A percentile compares a stretch with the other conserved stretches of the same genome.
These are phyloP conservation scores for Dermatemys mawii DNA, from an alignment of 2,113 vertebrate species.

Conservation along the genomic window DNA sequence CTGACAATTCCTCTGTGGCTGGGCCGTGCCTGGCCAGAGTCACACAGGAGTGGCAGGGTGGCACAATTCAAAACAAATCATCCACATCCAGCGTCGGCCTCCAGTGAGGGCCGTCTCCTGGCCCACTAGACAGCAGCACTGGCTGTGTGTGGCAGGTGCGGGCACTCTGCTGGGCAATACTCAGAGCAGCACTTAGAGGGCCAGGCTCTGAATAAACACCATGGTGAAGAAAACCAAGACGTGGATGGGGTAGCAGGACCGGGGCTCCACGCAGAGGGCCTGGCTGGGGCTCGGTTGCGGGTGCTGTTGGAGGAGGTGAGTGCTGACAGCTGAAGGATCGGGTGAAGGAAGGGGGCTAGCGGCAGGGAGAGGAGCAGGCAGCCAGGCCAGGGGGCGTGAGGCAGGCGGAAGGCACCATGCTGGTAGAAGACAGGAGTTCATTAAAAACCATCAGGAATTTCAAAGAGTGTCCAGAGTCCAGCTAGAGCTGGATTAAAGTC, in stretches of 20 bases:
- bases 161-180: not conserved
- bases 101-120: not conserved
- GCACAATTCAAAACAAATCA: not conserved
- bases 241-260: not conserved
- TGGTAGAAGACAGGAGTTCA: not conserved
- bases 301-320: not conserved
- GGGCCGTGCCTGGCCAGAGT: not conserved
- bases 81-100: not conserved
- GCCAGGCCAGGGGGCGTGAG: not conserved
- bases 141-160: not conserved
- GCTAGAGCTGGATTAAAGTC: not conserved
- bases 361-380: too few relatives aligned
- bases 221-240: not conserved
- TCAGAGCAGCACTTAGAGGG: too few relatives aligned
- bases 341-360: not conserved
- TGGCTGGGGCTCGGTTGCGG: not conserved
- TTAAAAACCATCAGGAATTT: not conserved
- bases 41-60: not conserved
- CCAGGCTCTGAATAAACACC: too few relatives aligned
- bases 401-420: not conserved
- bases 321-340: not conserved
- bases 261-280: not conserved
- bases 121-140: too few relatives aligned
- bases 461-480: not conserved
- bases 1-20: not conserved